These are phyloP conservation scores for Borostomias antarcticus DNA, from an alignment of 2,797 vertebrate genomes.

Conservation along the genomic window DNA sequence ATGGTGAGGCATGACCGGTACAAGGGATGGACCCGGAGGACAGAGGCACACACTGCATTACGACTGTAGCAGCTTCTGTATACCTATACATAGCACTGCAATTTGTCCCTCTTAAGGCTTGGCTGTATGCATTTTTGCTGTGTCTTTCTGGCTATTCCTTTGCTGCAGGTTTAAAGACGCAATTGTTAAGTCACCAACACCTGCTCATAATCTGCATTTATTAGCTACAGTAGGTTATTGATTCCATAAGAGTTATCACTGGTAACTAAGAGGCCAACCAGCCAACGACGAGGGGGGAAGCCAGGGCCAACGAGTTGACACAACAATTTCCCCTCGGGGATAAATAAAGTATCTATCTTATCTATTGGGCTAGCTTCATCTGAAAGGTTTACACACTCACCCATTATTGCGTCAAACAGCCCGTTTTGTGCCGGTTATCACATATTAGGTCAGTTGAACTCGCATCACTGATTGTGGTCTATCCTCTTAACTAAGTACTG, in stretches of 20 bases:
- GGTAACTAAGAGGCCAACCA: too few relatives aligned
- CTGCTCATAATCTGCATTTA: slow-evolving; percentile 72
- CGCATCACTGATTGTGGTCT: slow-evolving; percentile 19
- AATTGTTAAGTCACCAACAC: slow-evolving; percentile 65
- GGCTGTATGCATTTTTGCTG: slow-evolving; percentile 73
- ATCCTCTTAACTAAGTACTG: slow-evolving; percentile 39
- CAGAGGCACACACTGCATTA: slow-evolving; percentile 75
- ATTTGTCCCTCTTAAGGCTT: slow-evolving; percentile 79
- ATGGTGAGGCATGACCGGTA: slow-evolving; percentile 51
- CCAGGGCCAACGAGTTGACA: too few relatives aligned
- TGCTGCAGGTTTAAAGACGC: slow-evolving; percentile 65
- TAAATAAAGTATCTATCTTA: too few relatives aligned
- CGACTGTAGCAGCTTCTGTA: slow-evolving; percentile 78
- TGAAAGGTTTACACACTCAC: slow-evolving; percentile 55
- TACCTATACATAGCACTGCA: slow-evolving; percentile 80
- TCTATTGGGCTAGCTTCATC: slow-evolving; percentile 58
- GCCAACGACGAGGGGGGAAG: too few relatives aligned
- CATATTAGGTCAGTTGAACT: slow-evolving; percentile 25
- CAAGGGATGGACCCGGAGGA: slow-evolving; percentile 57
- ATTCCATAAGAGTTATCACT: too few relatives aligned
- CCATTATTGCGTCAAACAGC: slow-evolving; percentile 42
- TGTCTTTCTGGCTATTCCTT: slow-evolving; percentile 68
- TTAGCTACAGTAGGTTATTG: slow-evolving; percentile 71
- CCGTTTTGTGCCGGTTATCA: slow-evolving; percentile 42
- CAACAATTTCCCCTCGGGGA: too few relatives aligned